These are phyloP conservation scores for Sylvilagus floridanus DNA, from an alignment of 2,797 vertebrate species.

Conservation along the genomic window DNA sequence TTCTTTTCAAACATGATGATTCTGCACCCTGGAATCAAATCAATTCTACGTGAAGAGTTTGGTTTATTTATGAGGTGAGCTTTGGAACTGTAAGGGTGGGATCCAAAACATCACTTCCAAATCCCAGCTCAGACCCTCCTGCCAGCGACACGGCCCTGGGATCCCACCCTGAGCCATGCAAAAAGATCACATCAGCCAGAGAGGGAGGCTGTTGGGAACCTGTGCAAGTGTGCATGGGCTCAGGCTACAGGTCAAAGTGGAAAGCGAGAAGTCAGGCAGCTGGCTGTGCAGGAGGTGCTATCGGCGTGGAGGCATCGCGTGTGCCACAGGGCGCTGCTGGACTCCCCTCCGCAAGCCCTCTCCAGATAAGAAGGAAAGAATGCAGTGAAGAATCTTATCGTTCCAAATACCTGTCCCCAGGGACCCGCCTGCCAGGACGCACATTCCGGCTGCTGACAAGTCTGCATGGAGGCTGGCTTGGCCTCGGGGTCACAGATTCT, in stretches of 20 bases:
- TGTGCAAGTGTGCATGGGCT: background rate
- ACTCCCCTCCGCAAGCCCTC: constrained; percentile 53
- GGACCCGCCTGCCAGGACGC: constrained; percentile 98
- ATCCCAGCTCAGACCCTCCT: background rate
- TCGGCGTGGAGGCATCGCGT: background rate
- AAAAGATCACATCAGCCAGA: constrained; percentile 1
- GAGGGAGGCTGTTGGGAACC: background rate
- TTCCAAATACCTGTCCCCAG: constrained; percentile 95
- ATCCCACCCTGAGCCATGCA: background rate
- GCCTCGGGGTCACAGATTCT: constrained; percentile 91
- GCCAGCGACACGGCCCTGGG: background rate
- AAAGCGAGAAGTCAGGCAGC: rapidly evolving
- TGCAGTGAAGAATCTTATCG: constrained; percentile 75
- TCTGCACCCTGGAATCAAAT: background rate
- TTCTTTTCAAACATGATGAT: background rate
- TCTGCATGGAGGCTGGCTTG: constrained; percentile 94
- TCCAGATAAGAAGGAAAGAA: constrained; percentile 67
- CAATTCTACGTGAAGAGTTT: background rate
- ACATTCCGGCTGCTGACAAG: constrained; percentile 97
- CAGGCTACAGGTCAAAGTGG: background rate
- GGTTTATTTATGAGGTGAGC: constrained; percentile 21
- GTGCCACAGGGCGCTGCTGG: background rate
- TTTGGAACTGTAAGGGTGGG: background rate
- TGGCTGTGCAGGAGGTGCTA: background rate
- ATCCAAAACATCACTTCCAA: constrained; percentile 33